Evolutionary conservation across 2,113 vertebrate genomes (phyloP).

Genomic region (Bucco capensis): DNA sequence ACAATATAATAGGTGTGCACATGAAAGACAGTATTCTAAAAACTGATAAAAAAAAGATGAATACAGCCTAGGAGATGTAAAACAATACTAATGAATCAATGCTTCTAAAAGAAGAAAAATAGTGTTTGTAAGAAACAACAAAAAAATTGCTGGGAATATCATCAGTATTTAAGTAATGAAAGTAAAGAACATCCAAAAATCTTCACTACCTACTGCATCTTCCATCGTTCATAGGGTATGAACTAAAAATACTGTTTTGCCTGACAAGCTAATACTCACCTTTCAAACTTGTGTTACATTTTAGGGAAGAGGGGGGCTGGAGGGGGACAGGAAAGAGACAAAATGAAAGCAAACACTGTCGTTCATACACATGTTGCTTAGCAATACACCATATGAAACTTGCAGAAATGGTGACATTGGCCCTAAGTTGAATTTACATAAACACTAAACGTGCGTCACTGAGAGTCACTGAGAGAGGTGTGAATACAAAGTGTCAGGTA

Average conservation of each 20-base stretch:
- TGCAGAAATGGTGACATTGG: not conserved
- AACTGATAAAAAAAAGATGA: not conserved
- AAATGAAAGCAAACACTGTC: slow-evolving; percentile 11
- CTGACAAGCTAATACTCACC: slow-evolving; percentile 37
- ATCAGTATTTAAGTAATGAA: not conserved
- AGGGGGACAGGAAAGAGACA: not conserved
- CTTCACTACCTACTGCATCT: not conserved
- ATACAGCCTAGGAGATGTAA: not conserved
- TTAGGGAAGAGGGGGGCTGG: not conserved
- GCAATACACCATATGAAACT: slow-evolving; percentile 17
- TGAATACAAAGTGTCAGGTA: not conserved
- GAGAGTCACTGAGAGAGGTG: not conserved
- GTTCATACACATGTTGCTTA: slow-evolving; percentile 28
- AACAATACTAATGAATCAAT: not conserved
- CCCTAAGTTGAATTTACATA: not conserved
- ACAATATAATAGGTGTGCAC: not conserved
- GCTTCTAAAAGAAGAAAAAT: not conserved
- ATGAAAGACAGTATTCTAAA: not conserved
- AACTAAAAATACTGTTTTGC: slow-evolving; percentile 42
- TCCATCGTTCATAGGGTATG: not conserved
- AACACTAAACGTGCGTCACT: not conserved
- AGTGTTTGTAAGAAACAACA: not conserved
- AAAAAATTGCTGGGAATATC: not conserved
- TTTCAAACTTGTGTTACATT: slow-evolving; percentile 27
- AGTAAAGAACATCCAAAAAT: not conserved